A percentile compares a stretch with the other conserved stretches of the same genome.
Evolutionary conservation across 1,140 invertebrate species (phyloP).

Genomic region (Leptonema lineaticorne): DNA sequence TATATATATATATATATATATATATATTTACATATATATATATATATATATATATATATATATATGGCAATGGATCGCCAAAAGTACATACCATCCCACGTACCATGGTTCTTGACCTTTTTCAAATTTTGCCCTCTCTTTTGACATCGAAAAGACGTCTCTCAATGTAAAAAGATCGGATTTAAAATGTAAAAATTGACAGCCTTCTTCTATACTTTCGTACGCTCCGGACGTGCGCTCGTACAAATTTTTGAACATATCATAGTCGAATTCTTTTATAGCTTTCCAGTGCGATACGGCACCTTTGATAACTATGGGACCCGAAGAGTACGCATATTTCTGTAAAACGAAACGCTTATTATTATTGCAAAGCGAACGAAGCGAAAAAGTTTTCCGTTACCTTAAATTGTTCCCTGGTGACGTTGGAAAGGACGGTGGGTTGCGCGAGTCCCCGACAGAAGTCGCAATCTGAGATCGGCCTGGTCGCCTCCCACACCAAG

Average conservation of each 20-base stretch:
- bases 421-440: constrained; percentile 65
- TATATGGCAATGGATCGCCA: no score
- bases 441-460: constrained; percentile 67
- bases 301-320: constrained; percentile 78
- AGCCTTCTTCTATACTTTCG: constrained; percentile 70
- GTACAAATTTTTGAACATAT: constrained; percentile 79
- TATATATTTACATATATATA: no score
- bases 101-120: constrained; percentile 78
- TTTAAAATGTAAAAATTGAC: constrained; percentile 89
- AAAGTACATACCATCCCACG: constrained; percentile 82
- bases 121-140: constrained; percentile 62
- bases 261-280: constrained; percentile 66
- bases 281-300: constrained; percentile 79
- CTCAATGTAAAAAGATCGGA: constrained; percentile 76
- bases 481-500: constrained; percentile 79
- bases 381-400: no score
- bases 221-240: constrained; percentile 64
- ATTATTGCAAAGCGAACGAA: neutral
- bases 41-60: no score
- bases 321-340: constrained; percentile 73
- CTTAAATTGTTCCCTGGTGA: constrained; percentile 67
- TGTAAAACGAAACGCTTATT: constrained; percentile 41
- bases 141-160: constrained; percentile 78
- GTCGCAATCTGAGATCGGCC: constrained; percentile 78
- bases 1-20: no score